phyloP scores from a whole-genome alignment of 2,797 vertebrate species.

The Pseudochromis fuscus region DNA sequence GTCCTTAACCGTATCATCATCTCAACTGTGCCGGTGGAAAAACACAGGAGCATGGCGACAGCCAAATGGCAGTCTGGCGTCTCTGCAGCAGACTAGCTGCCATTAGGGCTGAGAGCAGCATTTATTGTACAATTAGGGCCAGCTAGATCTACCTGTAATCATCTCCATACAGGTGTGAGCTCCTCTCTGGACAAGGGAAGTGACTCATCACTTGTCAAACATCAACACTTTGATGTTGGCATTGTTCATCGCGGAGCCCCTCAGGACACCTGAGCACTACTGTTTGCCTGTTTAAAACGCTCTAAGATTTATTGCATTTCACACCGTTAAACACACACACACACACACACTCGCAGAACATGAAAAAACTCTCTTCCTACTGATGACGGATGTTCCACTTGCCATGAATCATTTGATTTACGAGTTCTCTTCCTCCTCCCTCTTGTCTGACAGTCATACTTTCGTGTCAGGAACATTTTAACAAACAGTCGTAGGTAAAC shows the following conservation, averaged over 20 bases:
- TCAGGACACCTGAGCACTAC: slow-evolving; percentile 80
- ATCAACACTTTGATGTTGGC: slow-evolving; percentile 85
- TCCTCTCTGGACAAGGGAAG: slow-evolving; percentile 89
- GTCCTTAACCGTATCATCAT: slow-evolving; percentile 90
- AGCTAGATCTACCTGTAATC: slow-evolving; percentile 95
- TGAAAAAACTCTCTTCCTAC: slow-evolving; percentile 69
- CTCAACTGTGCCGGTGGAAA: slow-evolving; percentile 87
- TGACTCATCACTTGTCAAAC: slow-evolving; percentile 90
- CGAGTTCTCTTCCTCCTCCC: slow-evolving; percentile 66
- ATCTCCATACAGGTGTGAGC: slow-evolving; percentile 94
- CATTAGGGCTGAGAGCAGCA: slow-evolving; percentile 93
- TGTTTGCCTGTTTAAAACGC: slow-evolving; percentile 75
- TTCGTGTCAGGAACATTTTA: slow-evolving; percentile 80
- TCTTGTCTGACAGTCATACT: slow-evolving; percentile 76
- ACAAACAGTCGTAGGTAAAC: slow-evolving; percentile 81
- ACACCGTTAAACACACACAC: slow-evolving; percentile 63
- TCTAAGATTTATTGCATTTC: slow-evolving; percentile 86
- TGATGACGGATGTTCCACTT: slow-evolving; percentile 81
- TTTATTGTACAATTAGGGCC: slow-evolving; percentile 98
- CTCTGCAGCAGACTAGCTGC: slow-evolving; percentile 91
- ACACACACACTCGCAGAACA: slow-evolving; percentile 50
- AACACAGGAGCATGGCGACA: slow-evolving; percentile 91
- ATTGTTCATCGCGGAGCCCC: slow-evolving; percentile 82
- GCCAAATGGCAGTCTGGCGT: slow-evolving; percentile 96
- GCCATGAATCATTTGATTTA: slow-evolving; percentile 85